A percentile compares a stretch with the other conserved stretches of the same genome.
Evolutionary conservation across 2,888 invertebrate species (phyloP).

Genomic region (Leptinotarsa tumamoca): DNA sequence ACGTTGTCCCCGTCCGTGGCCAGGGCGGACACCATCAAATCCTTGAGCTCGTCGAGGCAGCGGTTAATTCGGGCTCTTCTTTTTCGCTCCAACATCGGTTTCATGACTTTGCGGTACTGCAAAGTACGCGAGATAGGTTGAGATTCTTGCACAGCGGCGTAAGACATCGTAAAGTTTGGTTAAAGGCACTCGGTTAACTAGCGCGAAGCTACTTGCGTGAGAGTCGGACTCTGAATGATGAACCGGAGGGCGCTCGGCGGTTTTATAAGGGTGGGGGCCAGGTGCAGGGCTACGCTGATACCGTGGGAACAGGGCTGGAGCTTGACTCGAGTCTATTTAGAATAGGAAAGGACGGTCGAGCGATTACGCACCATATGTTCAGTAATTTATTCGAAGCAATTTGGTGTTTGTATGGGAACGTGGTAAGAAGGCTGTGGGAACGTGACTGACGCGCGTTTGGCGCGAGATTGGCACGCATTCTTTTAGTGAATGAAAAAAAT

Average conservation of each 20-base stretch:
- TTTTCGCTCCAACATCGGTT: slow-evolving; percentile 90
- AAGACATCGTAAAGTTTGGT: slow-evolving; percentile 37
- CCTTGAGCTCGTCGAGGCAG: slow-evolving; percentile 90
- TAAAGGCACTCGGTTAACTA: slow-evolving; percentile 39
- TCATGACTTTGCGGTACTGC: slow-evolving; percentile 95
- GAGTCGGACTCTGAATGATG: slow-evolving; percentile 66
- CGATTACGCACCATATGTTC: slow-evolving; percentile 44
- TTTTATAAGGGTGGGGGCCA: slow-evolving; percentile 72
- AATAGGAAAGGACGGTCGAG: slow-evolving; percentile 42
- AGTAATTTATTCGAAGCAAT: slow-evolving; percentile 42
- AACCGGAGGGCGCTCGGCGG: slow-evolving; percentile 64
- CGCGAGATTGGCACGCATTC: slow-evolving; percentile 41
- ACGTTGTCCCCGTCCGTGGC: slow-evolving; percentile 91
- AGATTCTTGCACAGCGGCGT: slow-evolving; percentile 53
- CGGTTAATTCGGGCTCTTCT: slow-evolving; percentile 90
- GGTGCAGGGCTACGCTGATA: slow-evolving; percentile 46
- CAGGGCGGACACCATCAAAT: slow-evolving; percentile 86
- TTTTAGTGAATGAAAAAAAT: slow-evolving; percentile 5
- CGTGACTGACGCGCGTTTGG: slow-evolving; percentile 51
- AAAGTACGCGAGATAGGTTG: slow-evolving; percentile 85
- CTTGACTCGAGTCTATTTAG: slow-evolving; percentile 36
- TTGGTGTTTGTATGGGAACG: slow-evolving; percentile 48
- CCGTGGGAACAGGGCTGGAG: slow-evolving; percentile 51
- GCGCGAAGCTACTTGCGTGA: slow-evolving; percentile 55
- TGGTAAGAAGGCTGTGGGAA: slow-evolving; percentile 47